Conservation (phyloP, 1,140 invertebrate species). For the Lepidurus arcticus region DNA sequence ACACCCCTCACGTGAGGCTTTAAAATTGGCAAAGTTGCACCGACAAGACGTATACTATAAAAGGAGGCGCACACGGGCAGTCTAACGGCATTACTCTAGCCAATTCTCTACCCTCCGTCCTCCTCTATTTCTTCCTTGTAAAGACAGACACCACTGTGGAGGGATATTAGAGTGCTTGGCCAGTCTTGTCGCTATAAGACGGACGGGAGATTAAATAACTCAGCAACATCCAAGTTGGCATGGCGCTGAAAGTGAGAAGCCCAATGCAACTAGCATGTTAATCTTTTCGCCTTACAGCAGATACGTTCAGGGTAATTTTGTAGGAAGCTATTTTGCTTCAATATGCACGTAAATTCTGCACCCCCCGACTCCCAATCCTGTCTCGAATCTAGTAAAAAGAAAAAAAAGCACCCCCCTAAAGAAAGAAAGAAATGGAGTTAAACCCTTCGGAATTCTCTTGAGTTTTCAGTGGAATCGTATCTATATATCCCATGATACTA, state of each 20-base stretch:
- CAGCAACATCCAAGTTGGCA: conserved; percentile 2
- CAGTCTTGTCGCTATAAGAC: not conserved
- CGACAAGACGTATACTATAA: not conserved
- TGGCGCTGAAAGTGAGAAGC: not conserved
- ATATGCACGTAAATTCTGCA: not conserved
- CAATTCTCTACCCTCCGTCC: not conserved
- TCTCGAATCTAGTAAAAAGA: too few relatives aligned
- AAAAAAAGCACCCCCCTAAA: too few relatives aligned
- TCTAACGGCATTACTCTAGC: not conserved
- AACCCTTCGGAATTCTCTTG: too few relatives aligned
- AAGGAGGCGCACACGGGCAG: not conserved
- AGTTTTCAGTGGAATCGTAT: too few relatives aligned
- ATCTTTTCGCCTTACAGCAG: not conserved
- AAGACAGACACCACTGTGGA: not conserved
- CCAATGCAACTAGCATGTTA: not conserved
- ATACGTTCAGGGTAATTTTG: not conserved
- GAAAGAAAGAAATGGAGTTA: too few relatives aligned
- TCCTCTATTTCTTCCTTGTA: not conserved
- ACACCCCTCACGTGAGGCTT: too few relatives aligned
- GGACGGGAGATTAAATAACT: not conserved
- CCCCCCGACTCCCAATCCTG: too few relatives aligned
- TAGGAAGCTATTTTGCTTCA: not conserved
- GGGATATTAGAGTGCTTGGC: not conserved
- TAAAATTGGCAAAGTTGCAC: not conserved
- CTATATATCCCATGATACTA: too few relatives aligned